Evolutionary conservation across 2,888 invertebrate species (phyloP), one percentile per base, ranked within the genome.

Genomic region (Sussaba pulchella): DNA sequence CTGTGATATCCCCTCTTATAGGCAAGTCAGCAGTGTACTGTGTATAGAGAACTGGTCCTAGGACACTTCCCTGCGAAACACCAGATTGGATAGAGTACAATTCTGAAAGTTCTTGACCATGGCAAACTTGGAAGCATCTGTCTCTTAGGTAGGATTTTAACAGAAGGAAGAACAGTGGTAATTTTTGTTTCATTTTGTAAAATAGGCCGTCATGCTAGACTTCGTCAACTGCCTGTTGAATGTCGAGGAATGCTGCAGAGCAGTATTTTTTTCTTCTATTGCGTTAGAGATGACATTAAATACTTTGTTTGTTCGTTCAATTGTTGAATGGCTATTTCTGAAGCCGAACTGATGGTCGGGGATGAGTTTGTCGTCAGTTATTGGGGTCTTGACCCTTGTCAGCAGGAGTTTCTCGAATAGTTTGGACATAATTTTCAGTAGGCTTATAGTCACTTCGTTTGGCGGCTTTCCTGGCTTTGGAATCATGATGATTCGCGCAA

Each of bases 151-250:
- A 85, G 19, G 79, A 82, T 64, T 70, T 66, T 4, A 84, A 36
- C 0, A 85, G 31, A 3, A 73, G 17, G 45, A 69, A 83, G n/a
- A 81, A 50, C 26, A 73, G 57, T 5, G 82, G 82, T 10, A 82
- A 72, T 0, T 57, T 59, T 50, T 74, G 66, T 52, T 82, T 83
- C 14, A 86, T 43, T 83, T 85, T 85, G 21, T 82, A 69, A 0
- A 84, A 70, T 36, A 84, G 72, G 4, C 84, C 85, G 41, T 70
- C 43, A 57, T 85, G 85, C 84, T 85, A 84, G 6, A 87, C 83
- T 61, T 83, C 84, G 57, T 85, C 85, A 59, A 85, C 85, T 6
- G 84, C 84, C 75, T 85, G 78, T 10, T 81, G 61, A 1, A 85
- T 76, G 31, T 86, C 84, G 31, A 84, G 70, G 57, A 85, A 85